Evolutionary conservation across 1,140 invertebrate genomes (phyloP).

Genomic region (Tetramorium alpestre): DNA sequence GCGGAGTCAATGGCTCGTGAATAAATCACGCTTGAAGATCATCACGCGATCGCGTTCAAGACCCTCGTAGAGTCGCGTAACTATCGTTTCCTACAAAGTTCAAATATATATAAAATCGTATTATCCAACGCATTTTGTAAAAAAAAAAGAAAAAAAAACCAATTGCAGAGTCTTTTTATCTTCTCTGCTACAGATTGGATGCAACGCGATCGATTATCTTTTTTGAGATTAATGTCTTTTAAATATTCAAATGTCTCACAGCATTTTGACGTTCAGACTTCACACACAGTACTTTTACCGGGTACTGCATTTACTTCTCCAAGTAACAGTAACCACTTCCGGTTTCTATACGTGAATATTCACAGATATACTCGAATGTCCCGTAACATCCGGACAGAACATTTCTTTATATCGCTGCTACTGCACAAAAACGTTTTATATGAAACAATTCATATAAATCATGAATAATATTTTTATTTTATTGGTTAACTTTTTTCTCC

Average conservation of each 20-base stretch:
- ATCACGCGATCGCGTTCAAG: constrained; percentile 51
- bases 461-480: not conserved
- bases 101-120: not conserved
- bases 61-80: not conserved
- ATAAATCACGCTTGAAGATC: constrained; percentile 36
- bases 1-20: constrained; percentile 52
- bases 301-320: not conserved
- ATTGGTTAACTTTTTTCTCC: not conserved
- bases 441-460: not conserved
- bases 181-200: not conserved
- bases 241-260: not conserved
- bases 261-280: not conserved
- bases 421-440: not conserved
- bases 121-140: not conserved
- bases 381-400: not conserved
- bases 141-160: no score
- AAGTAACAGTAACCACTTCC: constrained; percentile 2
- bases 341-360: not conserved
- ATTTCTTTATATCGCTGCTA: not conserved
- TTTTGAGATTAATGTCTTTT: not conserved
- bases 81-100: constrained; percentile 14
- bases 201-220: not conserved
- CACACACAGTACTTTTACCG: not conserved
- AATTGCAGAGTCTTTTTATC: not conserved
- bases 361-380: not conserved